Conservation (phyloP, 2,888 invertebrate genomes). For the Scelioninae gen. 2 region DNA sequence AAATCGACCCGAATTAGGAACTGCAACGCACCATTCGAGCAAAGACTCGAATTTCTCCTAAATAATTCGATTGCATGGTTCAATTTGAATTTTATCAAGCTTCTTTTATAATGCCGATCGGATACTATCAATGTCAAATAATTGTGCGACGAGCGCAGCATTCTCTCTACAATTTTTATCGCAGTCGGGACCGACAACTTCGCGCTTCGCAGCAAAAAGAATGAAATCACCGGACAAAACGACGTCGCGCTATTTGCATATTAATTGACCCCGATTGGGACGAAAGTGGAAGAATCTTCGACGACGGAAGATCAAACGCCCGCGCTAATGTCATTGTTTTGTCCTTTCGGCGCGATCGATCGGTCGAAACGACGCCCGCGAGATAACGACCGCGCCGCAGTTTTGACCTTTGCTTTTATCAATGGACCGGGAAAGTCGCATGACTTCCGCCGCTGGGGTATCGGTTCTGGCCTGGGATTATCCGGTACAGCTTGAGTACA, state of each 20-base stretch:
- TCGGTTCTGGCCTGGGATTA: slow-evolving; percentile 15
- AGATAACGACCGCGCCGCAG: neutral
- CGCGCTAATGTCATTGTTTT: slow-evolving; percentile 18
- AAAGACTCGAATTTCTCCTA: slow-evolving; percentile 10
- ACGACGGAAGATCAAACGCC: neutral
- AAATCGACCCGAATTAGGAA: no score
- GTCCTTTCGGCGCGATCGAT: slow-evolving; percentile 7
- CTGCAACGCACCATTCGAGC: no score
- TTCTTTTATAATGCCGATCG: slow-evolving; percentile 13
- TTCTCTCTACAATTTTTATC: slow-evolving; percentile 9
- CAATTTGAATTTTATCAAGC: slow-evolving; percentile 29
- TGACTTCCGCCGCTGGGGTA: slow-evolving; percentile 11
- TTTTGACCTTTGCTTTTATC: slow-evolving; percentile 45
- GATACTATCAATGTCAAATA: slow-evolving; percentile 23
- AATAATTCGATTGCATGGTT: slow-evolving; percentile 24
- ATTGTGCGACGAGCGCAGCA: slow-evolving; percentile 14
- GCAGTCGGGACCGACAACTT: neutral
- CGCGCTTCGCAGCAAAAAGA: slow-evolving; percentile 17
- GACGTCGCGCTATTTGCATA: slow-evolving; percentile 22
- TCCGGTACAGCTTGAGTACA: slow-evolving; percentile 18
- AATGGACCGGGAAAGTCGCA: slow-evolving; percentile 31
- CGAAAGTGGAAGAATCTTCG: slow-evolving; percentile 3
- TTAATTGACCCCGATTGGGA: slow-evolving; percentile 37
- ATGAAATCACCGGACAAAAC: slow-evolving; percentile 10
- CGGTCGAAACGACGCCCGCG: slow-evolving; percentile 4